Percentiles rank a stretch among this genome's conserved stretches.
These are phyloP conservation scores for Corydoras sp. DNA, from an alignment of 2,113 vertebrate species.

Conservation along the genomic window DNA sequence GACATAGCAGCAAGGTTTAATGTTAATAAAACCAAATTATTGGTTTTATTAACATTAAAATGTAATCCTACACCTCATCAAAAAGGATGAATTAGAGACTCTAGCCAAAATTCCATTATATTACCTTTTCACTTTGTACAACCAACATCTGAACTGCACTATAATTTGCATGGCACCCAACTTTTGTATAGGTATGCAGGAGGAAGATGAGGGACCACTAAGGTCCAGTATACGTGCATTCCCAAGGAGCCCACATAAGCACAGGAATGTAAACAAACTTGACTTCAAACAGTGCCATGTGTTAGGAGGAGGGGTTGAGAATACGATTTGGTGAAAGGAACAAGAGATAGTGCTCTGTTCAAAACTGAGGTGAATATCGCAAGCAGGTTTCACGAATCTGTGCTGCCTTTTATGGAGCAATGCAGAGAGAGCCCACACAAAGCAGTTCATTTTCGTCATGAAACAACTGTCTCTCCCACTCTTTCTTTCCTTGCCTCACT, in stretches of 20 bases:
- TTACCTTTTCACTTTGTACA: conserved; percentile 8
- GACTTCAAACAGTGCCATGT: conserved; percentile 49
- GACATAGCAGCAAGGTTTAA: conserved; percentile 56
- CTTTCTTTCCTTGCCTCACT: conserved; percentile 17
- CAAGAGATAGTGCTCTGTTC: conserved; percentile 29
- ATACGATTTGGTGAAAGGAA: conserved; percentile 9
- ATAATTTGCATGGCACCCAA: conserved; percentile 5
- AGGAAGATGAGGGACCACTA: conserved; percentile 19
- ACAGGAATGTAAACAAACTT: conserved; percentile 67
- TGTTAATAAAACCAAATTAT: conserved; percentile 60
- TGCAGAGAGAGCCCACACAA: conserved; percentile 31
- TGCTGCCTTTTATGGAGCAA: conserved; percentile 37
- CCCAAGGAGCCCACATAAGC: conserved; percentile 41
- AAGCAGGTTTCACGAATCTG: conserved; percentile 36
- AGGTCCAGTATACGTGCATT: conserved; percentile 19
- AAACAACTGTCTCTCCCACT: conserved; percentile 33
- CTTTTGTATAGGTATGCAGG: conserved; percentile 15
- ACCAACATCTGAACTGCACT: conserved; percentile 18
- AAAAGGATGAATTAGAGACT: background rate
- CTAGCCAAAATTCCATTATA: background rate
- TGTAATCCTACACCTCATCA: background rate
- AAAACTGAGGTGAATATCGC: conserved; percentile 34
- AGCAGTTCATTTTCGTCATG: conserved; percentile 30
- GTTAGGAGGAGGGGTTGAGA: conserved; percentile 24
- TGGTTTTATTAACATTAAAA: conserved; percentile 39